Base-by-base conservation (phyloP, 2,797 vertebrate species). In the Crocodylus rhombifer region DNA sequence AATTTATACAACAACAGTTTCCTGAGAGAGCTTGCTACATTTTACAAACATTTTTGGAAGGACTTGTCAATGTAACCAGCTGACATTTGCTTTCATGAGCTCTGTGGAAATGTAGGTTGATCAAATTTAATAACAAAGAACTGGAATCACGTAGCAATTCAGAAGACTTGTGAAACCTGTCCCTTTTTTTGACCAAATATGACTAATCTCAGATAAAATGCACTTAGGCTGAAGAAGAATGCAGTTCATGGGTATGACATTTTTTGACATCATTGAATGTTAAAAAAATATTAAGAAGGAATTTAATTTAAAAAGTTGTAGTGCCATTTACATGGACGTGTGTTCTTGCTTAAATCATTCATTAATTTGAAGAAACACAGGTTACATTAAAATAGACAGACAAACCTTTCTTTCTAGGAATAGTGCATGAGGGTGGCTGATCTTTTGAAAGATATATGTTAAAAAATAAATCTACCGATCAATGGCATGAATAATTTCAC, bases 401-500 rank as follows among this genome's bases (percentile, higher is more conserved):
- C 58, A 65, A 74, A 85, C 77, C 79, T 83, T 55, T 77, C 28
- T 57, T 84, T 11, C 61, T 92, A 20, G 21, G 28, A 12, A 33
- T 4, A 67, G 12, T 62, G 57, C 75, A 3, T 84, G 67, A 87
- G 51, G 28, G 26, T 86, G 17, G 10, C 36, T 83, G 57, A 55
- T 63, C 74, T 94, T 77, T 11, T 33, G 57, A 33, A 21, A 80
- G 33, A 89, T 77, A 86, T 94, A 57, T 92, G 33, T 86, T 85
- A 77, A 84, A 94, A 96, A 95, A 82, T 71, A 4, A 23, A 75
- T 87, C 57, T 91, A 17, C 80, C 91, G 58, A 86, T 94, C 91
- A 71, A 78, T 69, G 15, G 58, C 42, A 93, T 73, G 84, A 93
- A 91, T 94, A 94, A 96, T 94, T 86, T 86, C 95, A 56, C 11